Percentiles rank a stretch among this genome's conserved stretches.
Evolutionary conservation across 2,888 invertebrate species (phyloP).

Genomic region (Aquatica leii): DNA sequence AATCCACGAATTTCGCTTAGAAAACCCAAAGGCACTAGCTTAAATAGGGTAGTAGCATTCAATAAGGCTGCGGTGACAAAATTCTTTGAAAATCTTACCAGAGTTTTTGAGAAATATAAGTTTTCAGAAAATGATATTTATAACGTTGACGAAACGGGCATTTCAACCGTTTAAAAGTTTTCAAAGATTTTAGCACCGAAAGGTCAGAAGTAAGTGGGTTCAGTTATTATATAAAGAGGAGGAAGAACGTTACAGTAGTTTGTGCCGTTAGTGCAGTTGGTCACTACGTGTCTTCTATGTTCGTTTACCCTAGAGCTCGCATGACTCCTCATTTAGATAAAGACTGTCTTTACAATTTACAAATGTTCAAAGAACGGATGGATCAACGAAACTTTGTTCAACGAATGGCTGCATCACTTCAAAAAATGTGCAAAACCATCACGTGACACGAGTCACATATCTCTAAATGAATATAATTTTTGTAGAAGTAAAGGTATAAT

Average conservation of each 20-base stretch:
- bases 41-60: no score
- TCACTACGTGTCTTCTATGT: neutral
- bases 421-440: neutral
- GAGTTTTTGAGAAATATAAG: constrained; percentile 1
- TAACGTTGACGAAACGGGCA: no score
- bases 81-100: constrained; percentile 5
- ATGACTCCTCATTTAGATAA: neutral
- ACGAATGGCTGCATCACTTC: neutral
- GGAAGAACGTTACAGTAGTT: neutral
- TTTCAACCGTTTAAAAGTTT: neutral
- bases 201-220: neutral
- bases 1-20: no score
- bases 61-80: no score
- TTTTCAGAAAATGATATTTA: neutral
- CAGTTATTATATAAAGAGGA: neutral
- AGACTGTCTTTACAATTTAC: neutral
- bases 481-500: neutral
- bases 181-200: neutral
- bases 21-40: no score
- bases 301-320: neutral
- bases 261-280: neutral
- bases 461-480: neutral
- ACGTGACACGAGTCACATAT: neutral
- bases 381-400: neutral
- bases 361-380: neutral